A percentile compares a stretch with the other conserved stretches of the same genome.
Evolutionary conservation across 2,797 vertebrate genomes (phyloP).

Genomic region (Nannoperca obscura): DNA sequence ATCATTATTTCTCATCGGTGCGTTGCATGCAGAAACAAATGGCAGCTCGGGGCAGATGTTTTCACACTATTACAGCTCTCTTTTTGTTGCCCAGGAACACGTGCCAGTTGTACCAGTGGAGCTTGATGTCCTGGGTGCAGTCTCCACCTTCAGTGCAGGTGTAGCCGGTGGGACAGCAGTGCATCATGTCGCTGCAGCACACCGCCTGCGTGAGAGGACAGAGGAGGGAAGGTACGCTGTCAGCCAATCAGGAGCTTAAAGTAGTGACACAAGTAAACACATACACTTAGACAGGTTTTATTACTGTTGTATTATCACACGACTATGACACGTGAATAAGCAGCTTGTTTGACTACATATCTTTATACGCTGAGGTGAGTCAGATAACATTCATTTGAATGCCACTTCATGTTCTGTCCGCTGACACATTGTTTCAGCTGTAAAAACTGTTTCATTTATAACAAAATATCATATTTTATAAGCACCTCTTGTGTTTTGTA

Average conservation of each 20-base stretch:
- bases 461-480: too few relatives aligned
- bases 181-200: conserved; percentile 85
- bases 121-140: conserved; percentile 60
- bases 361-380: too few relatives aligned
- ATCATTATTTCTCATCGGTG: conserved; percentile 26
- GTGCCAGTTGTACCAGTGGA: conserved; percentile 69
- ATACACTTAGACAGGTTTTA: too few relatives aligned
- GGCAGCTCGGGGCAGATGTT: background rate
- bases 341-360: background rate
- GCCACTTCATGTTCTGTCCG: too few relatives aligned
- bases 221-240: background rate
- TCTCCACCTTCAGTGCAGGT: conserved; percentile 64
- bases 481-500: too few relatives aligned
- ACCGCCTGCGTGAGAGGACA: conserved; percentile 80
- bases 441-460: too few relatives aligned
- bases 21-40: conserved; percentile 5
- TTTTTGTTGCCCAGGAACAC: conserved; percentile 69
- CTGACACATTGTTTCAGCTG: too few relatives aligned
- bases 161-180: conserved; percentile 86
- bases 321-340: background rate
- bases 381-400: too few relatives aligned
- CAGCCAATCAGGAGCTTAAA: background rate
- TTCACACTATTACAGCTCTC: conserved; percentile 63
- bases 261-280: background rate
- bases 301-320: background rate